These are phyloP conservation scores for Capromys pilorides DNA, from an alignment of 2,797 vertebrate species.

Conservation along the genomic window DNA sequence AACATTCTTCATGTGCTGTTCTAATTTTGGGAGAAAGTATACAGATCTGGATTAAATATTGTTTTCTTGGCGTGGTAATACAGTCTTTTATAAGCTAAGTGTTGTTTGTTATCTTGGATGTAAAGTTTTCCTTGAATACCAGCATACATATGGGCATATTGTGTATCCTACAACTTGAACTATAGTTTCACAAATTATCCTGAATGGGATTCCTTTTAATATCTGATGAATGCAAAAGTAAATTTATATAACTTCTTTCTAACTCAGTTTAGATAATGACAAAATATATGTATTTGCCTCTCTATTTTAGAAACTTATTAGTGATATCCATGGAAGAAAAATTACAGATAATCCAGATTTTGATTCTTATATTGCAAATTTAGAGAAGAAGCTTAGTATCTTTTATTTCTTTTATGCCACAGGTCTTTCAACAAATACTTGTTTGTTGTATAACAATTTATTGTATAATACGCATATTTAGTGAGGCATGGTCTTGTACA, in stretches of 20 bases:
- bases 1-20: not conserved
- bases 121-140: slow-evolving; percentile 39
- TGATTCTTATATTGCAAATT: not conserved
- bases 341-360: not conserved
- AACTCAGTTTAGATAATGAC: not conserved
- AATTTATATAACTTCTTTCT: not conserved
- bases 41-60: not conserved
- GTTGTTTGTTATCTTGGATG: not conserved
- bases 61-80: not conserved
- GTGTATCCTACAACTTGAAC: not conserved
- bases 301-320: slow-evolving; percentile 1
- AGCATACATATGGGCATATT: not conserved
- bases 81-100: not conserved
- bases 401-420: not conserved
- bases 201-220: not conserved
- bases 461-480: not conserved
- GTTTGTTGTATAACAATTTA: not conserved
- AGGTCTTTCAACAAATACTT: slow-evolving; percentile 27
- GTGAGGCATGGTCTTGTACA: not conserved
- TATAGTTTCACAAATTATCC: slow-evolving; percentile 27
- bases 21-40: not conserved
- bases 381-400: not conserved
- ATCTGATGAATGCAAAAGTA: not conserved
- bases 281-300: not conserved
- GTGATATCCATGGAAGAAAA: not conserved